Evolutionary conservation across 2,113 vertebrate species (phyloP), one percentile per base, ranked within the genome.

Genomic region (Limnothrissa miodon): DNA sequence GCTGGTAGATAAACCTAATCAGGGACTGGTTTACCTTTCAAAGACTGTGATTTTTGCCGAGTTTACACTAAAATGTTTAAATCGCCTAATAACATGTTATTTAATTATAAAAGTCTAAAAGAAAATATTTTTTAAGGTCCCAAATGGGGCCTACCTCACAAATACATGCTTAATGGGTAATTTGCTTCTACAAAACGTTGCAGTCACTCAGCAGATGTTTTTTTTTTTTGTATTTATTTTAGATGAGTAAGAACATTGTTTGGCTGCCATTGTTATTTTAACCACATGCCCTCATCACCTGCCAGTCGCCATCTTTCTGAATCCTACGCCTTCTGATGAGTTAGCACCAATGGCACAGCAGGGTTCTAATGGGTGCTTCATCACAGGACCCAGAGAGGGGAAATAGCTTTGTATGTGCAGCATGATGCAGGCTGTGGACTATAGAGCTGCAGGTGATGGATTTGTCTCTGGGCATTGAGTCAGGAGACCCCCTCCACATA

Each of bases 171-270:
- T n/a, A n/a, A n/a, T n/a, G n/a, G n/a, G n/a, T n/a, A n/a, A n/a
- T n/a, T n/a, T n/a, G n/a, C n/a, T n/a, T n/a, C n/a, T n/a, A n/a
- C n/a, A n/a, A n/a, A n/a, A n/a, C n/a, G n/a, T n/a, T n/a, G n/a
- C n/a, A n/a, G n/a, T n/a, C n/a, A n/a, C n/a, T n/a, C n/a, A n/a
- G n/a, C n/a, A n/a, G 48, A 21, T 19, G 4, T 56, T 56, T 23
- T 33, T 74, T 74, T n/a, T n/a, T n/a, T n/a, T n/a, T n/a, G n/a
- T n/a, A n/a, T n/a, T 74, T 25, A 70, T 70, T 33, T 70, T 36
- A 15, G n/a, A 33, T 70, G 66, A 74, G 25, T 17, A 36, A 15
- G 66, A 33, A 33, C 11, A 36, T 74, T 39, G 33, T 11, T 74
- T 74, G 66, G 29, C 33, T 11, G 10, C 9, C 66, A 74, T 74